A percentile compares a stretch with the other conserved stretches of the same genome.
Conservation (phyloP, 2,797 vertebrate genomes). For the Ceryle rudis region DNA sequence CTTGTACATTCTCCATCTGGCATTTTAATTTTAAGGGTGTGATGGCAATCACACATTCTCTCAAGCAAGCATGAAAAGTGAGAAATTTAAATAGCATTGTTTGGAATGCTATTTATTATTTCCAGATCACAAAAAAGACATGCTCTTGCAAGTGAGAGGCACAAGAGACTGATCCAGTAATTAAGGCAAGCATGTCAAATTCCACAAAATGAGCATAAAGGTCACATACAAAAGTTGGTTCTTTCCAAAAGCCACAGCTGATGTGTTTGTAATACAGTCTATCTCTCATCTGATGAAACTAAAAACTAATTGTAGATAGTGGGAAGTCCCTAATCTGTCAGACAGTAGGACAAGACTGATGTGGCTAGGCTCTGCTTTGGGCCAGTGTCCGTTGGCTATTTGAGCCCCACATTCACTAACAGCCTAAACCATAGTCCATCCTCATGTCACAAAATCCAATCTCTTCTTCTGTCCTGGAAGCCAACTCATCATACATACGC, state of each 20-base stretch:
- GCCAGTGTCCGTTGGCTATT: background rate
- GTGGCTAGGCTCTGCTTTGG: background rate
- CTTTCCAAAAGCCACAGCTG: background rate
- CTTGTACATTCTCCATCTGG: background rate
- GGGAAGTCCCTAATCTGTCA: background rate
- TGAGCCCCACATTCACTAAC: background rate
- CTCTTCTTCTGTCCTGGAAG: background rate
- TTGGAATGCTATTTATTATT: conserved; percentile 22
- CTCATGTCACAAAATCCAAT: background rate
- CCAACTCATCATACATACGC: background rate
- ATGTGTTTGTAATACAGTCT: background rate
- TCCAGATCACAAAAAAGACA: background rate
- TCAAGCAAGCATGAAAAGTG: background rate
- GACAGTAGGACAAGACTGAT: background rate
- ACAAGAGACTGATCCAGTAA: background rate
- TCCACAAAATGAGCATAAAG: background rate
- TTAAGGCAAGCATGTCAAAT: background rate
- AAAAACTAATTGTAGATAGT: background rate
- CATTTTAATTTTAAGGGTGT: background rate
- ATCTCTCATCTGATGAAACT: background rate
- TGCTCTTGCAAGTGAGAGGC: background rate
- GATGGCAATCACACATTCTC: background rate
- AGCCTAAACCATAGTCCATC: background rate
- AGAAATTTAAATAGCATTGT: background rate
- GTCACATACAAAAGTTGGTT: background rate